A percentile compares a stretch with the other conserved stretches of the same genome.
phyloP scores from a whole-genome alignment of 1,140 invertebrate species.

The Uloborus diversus region DNA sequence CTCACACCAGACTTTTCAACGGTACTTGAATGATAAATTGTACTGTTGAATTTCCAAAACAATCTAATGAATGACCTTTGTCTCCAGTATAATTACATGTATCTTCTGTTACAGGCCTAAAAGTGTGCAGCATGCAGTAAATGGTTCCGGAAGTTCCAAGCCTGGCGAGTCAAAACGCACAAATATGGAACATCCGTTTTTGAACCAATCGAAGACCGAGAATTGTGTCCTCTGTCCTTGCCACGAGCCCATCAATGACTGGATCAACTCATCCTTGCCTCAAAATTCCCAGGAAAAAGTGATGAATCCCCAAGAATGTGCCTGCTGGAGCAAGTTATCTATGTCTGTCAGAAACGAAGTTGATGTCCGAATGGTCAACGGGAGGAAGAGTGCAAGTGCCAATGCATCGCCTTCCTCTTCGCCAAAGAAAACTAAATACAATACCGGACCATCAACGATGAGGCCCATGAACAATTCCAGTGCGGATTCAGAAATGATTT shows the following conservation, averaged over 20 bases:
- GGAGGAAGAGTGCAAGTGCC: slow-evolving; percentile 38
- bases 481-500: not conserved
- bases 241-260: slow-evolving; percentile 40
- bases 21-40: too few species aligned
- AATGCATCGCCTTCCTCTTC: slow-evolving; percentile 41
- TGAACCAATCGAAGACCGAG: not conserved
- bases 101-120: not conserved
- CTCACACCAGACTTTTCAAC: too few species aligned
- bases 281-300: slow-evolving; percentile 7
- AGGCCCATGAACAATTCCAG: not conserved
- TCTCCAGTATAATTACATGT: too few species aligned
- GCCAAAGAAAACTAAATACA: slow-evolving; percentile 30
- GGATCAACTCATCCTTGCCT: not conserved
- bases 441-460: not conserved
- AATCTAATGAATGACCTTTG: too few species aligned
- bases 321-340: slow-evolving; percentile 48
- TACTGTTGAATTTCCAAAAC: too few species aligned
- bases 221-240: slow-evolving; percentile 36
- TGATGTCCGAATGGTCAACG: slow-evolving; percentile 13
- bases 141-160: slow-evolving; percentile 1
- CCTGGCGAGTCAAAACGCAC: not conserved
- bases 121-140: slow-evolving; percentile 20
- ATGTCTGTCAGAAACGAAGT: slow-evolving; percentile 35
- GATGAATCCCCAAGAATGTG: slow-evolving; percentile 1
- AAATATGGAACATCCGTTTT: not conserved